A percentile compares a stretch with the other conserved stretches of the same genome.
phyloP scores from a whole-genome alignment of 1,140 invertebrate genomes.

The Orius insidiosus region DNA sequence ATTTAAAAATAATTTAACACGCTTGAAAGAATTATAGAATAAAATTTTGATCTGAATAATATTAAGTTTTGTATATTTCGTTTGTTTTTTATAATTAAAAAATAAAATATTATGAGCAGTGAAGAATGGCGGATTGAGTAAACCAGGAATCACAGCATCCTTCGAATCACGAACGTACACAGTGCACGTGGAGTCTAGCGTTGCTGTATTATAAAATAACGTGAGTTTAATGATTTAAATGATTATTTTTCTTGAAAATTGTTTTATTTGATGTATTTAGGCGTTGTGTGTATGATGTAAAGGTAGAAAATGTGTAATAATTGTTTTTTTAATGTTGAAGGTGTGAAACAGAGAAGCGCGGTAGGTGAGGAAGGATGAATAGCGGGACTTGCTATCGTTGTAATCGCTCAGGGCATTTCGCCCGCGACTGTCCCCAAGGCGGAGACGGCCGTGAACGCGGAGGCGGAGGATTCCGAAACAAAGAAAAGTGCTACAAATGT shows the following conservation, averaged over 20 bases:
- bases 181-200: constrained; percentile 3
- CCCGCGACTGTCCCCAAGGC: constrained; percentile 58
- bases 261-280: not conserved
- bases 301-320: not conserved
- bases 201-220: not conserved
- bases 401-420: constrained; percentile 70
- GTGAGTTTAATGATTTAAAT: not conserved
- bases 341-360: constrained; percentile 31
- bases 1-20: no score
- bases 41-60: no score
- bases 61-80: no score
- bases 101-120: no score
- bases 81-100: no score
- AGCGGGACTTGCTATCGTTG: constrained; percentile 76
- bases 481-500: constrained; percentile 87
- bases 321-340: constrained; percentile 6
- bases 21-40: no score
- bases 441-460: constrained; percentile 24
- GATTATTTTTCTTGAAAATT: no score
- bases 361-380: constrained; percentile 36
- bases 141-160: no score
- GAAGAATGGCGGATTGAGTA: no score
- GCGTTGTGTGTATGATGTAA: not conserved
- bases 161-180: not conserved
- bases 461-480: constrained; percentile 34